Base-by-base conservation (phyloP, 2,113 vertebrate genomes). In the Aythya baeri region DNA sequence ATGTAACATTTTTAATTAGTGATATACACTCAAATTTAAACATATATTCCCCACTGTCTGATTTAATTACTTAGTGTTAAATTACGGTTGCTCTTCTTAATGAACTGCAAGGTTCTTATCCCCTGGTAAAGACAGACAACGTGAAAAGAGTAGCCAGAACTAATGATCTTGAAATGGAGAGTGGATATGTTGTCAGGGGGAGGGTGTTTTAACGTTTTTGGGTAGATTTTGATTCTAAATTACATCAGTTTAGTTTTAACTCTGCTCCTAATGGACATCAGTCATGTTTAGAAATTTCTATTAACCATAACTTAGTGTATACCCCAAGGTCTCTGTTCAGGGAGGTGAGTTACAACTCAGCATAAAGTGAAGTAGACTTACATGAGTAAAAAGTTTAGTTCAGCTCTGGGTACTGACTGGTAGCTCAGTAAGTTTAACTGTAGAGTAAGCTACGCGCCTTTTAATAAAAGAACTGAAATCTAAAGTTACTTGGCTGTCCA, bases 171-270 rank as follows among this genome's bases (percentile, higher is more conserved):
- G 49, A 86, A 83, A 65, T 77, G 89, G 49, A 36, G 52, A 94
- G 52, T 76, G 43, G 34, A 23, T 75, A 18, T 77, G 70, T 8
- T 86, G 34, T 86, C 62, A 34, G 27, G 78, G 26, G 58, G 14
- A 83, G 50, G 17, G 6, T 49, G 77, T 49, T 92, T 73, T 85
- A 85, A 83, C 34, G 75, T 74, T 74, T 85, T 83, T 72, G 76
- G 25, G 67, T 91, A 59, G 76, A 92, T 89, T 93, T 94, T 73
- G 52, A 58, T 86, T 93, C 65, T 93, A 83, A 74, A 85, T 91
- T 72, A 31, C 72, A 88, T 94, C 89, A 94, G 89, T 95, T 95
- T 89, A 86, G 80, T 29, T 65, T 94, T 68, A 87, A 22, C 41
- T 94, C 41, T 71, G 62, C 91, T 95, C 84, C 75, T 78, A 54